Percentiles rank a stretch among this genome's conserved stretches.
These are phyloP conservation scores for Anguilla marmorata DNA, from an alignment of 2,797 vertebrate species.

Conservation along the genomic window DNA sequence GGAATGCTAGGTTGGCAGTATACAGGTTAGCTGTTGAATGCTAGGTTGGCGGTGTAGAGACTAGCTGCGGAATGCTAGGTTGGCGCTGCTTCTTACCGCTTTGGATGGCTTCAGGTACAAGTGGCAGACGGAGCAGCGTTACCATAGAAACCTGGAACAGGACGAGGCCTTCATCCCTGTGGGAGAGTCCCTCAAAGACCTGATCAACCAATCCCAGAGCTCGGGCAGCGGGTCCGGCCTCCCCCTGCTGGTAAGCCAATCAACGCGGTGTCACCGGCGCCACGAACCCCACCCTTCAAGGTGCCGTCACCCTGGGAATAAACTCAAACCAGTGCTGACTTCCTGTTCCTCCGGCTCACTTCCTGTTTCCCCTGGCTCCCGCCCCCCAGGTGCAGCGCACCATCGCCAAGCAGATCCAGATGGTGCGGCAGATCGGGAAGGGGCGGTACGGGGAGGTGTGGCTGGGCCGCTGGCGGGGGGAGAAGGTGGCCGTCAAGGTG, in stretches of 20 bases:
- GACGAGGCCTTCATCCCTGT: conserved; percentile 90
- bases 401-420: conserved; percentile 97
- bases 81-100: neutral
- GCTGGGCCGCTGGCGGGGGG: conserved; percentile 94
- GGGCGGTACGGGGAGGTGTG: conserved; percentile 95
- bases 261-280: neutral
- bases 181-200: conserved; percentile 92
- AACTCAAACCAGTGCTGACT: neutral
- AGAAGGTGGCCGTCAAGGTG: conserved; percentile 96
- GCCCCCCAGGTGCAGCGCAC: conserved; percentile 88
- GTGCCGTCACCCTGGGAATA: neutral
- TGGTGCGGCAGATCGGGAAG: conserved; percentile 92
- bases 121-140: conserved; percentile 82
- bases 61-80: neutral
- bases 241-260: conserved; percentile 84
- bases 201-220: conserved; percentile 94
- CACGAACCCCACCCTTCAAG: neutral
- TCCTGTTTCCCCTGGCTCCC: neutral
- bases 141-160: conserved; percentile 88
- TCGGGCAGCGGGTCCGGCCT: conserved; percentile 95
- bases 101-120: conserved; percentile 76
- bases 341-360: neutral
- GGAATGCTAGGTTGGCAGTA: neutral
- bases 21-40: neutral
- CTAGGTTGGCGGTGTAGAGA: neutral